A percentile compares a stretch with the other conserved stretches of the same genome.
phyloP scores from a whole-genome alignment of 1,140 invertebrate species.

The Myzus persicae region DNA sequence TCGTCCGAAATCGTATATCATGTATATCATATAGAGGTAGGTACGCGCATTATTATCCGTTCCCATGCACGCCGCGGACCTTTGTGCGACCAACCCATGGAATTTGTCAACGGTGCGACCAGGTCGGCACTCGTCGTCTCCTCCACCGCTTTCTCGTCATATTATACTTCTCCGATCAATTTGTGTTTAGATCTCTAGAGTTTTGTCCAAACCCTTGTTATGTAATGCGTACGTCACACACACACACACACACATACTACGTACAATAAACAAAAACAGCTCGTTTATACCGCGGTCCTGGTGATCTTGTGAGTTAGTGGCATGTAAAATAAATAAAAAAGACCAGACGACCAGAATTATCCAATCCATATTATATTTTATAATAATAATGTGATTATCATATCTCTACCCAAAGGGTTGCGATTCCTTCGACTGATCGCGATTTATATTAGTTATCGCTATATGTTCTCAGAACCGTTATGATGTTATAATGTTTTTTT shows the following conservation, averaged over 20 bases:
- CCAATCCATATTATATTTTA: too few relatives aligned
- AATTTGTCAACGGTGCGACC: slow-evolving; percentile 17
- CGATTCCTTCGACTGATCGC: too few relatives aligned
- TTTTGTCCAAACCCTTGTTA: not conserved
- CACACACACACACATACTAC: not conserved
- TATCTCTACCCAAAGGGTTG: too few relatives aligned
- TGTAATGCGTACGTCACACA: not conserved
- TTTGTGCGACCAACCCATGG: not conserved
- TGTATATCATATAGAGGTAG: not conserved
- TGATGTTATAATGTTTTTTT: not conserved
- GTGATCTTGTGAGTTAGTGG: not conserved
- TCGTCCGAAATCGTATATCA: slow-evolving; percentile 3
- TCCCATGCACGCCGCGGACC: not conserved
- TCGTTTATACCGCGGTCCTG: not conserved
- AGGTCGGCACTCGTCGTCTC: not conserved
- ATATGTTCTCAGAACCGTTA: too few relatives aligned
- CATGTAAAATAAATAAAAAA: too few relatives aligned
- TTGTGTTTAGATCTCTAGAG: not conserved
- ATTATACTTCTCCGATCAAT: not conserved
- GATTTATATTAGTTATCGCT: too few relatives aligned
- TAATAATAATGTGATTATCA: too few relatives aligned
- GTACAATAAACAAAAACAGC: not conserved
- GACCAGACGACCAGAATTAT: too few relatives aligned
- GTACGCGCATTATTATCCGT: not conserved
- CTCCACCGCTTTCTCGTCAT: not conserved